Evolutionary conservation across 1,140 invertebrate species (phyloP), one percentile per base, ranked within the genome.

Genomic region (Drosophila lacteicornis): DNA sequence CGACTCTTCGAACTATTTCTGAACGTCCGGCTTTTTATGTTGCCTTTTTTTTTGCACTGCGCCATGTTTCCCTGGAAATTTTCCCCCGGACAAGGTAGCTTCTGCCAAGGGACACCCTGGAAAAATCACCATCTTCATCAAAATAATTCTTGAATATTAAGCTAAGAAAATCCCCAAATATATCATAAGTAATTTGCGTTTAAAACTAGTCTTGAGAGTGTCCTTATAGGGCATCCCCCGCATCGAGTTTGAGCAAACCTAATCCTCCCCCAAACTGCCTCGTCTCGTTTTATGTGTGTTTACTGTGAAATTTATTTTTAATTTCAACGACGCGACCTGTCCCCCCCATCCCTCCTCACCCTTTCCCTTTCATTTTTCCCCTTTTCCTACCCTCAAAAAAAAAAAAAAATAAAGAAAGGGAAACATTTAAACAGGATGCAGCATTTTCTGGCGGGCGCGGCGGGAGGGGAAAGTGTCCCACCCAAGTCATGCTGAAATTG

Each of bases 281-380:
- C 84, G 80, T 87, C 68, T 69, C 71, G 67, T 87, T 88, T 88
- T 87, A 87, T 87, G 81, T 87, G 85, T 87, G 84, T 87, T 87
- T 88, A 87, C 84, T 87, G 84, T 87, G 80, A 87, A 87, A 87
- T 87, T 84, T 87, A 87, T 87, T 87, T 87, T 87, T 87, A 87
- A 87, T 87, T 87, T 88, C 70, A 84, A 78, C 80, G 84, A 87
- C 80, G 77, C 80, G 80, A 43, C 53, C 69, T 43, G 43, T 33
- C n/a, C 50, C 33, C 59, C 42, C 61, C 22, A 25, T 25, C 22
- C 22, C 46, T 25, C 59, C 22, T 8, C 15, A 12, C 4, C 66
- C 11, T 17, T 43, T 30, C 17, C 65, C 8, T 25, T 46, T 27
- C 17, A 19, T 63, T 65, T 66, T 36, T 15, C 33, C 22, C 11